phyloP scores from a whole-genome alignment of 2,888 invertebrate genomes.

The Luperina testacea region DNA sequence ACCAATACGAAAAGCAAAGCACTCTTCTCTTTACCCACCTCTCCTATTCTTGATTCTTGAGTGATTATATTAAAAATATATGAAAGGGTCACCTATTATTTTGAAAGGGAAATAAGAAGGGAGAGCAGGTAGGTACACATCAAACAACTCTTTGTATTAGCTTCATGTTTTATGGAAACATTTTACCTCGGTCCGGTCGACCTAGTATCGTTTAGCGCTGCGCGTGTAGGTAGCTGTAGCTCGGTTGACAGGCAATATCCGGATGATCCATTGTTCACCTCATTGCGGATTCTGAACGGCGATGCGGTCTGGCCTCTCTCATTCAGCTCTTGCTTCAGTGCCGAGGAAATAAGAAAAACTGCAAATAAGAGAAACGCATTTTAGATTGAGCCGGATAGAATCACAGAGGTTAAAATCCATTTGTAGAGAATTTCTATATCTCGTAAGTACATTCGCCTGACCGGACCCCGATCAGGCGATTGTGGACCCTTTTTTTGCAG shows the following conservation, averaged over 20 bases:
- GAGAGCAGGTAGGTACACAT: slow-evolving; percentile 57
- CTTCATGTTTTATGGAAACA: slow-evolving; percentile 70
- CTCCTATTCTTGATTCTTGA: slow-evolving; percentile 9
- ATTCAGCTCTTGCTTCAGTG: slow-evolving; percentile 72
- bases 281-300: slow-evolving; percentile 86
- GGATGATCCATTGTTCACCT: slow-evolving; percentile 88
- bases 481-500: slow-evolving; percentile 41
- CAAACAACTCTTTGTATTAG: slow-evolving; percentile 65
- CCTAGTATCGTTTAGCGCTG: slow-evolving; percentile 72
- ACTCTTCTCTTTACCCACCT: slow-evolving; percentile 11
- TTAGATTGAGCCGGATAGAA: slow-evolving; percentile 67
- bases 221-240: slow-evolving; percentile 77
- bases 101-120: slow-evolving; percentile 53
- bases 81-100: slow-evolving; percentile 45
- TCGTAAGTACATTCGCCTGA: slow-evolving; percentile 24
- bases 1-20: slow-evolving; percentile 28
- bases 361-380: slow-evolving; percentile 74
- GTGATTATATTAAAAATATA: slow-evolving; percentile 37
- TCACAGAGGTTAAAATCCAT: slow-evolving; percentile 54
- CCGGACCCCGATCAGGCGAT: slow-evolving; percentile 12
- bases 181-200: slow-evolving; percentile 67
- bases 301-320: slow-evolving; percentile 75
- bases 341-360: slow-evolving; percentile 74
- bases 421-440: slow-evolving; percentile 38
- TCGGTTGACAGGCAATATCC: slow-evolving; percentile 88